Evolutionary conservation across 1,140 invertebrate genomes (phyloP), one percentile per base, ranked within the genome.

Genomic region (Scaptomyza pallida): DNA sequence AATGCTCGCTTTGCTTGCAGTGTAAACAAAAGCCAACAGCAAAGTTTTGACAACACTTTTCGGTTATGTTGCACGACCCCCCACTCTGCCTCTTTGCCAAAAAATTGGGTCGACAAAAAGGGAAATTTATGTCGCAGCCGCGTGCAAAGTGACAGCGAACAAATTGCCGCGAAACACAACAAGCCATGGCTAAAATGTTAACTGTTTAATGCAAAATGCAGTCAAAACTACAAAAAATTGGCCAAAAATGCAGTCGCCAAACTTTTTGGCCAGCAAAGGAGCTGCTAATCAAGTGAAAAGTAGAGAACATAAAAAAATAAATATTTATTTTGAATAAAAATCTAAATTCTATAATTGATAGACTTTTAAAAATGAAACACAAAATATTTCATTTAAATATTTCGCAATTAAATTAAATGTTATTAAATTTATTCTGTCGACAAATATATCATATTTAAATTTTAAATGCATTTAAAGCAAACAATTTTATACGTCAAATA

Each of bases 21-120:
- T 77, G 82, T 88, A 86, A 86, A 86, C 86, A 88, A 88, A 86
- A 86, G 81, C 82, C 78, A 86, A 88, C 77, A 81, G 77, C 77
- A 86, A 85, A 85, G 81, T 85, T 85, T 85, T 86, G 80, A 85
- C 80, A 85, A 85, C 80, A 69, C 79, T 82, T 67, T 73, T 82
- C 64, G 78, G 79, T 54, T 73, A 57, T 82, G 74, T 55, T 35
- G 21, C 6, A 5, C 15, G 26, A 16, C 5, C 21, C 10, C 10
- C n/a, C 5, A 5, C 1, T 13, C 9, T 10, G 6, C 12, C 52
- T 43, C 3, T 26, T 35, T 5, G 50, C 76, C 48, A n/a, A 50
- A 76, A 86, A 85, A 86, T 81, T 85, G 80, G 80, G 80, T 85
- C 80, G 77, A 70, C 77, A 85, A 85, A 85, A 85, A 85, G 81